A percentile compares a stretch with the other conserved stretches of the same genome.
phyloP scores from a whole-genome alignment of 2,888 invertebrate genomes.

The Epiperipatus broadwayi region DNA sequence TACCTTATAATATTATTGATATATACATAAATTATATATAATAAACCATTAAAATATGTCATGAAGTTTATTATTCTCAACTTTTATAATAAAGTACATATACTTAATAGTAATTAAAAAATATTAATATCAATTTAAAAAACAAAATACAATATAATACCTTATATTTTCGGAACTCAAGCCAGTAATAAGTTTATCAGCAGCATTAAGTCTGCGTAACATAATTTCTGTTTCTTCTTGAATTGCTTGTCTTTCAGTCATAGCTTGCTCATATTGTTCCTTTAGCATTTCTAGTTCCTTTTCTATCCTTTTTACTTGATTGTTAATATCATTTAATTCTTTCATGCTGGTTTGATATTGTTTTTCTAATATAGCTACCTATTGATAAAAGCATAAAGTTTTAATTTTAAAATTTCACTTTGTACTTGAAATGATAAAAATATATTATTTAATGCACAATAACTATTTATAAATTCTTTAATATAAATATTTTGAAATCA shows the following conservation, averaged over 20 bases:
- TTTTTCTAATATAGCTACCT: conserved; percentile 50
- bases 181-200: conserved; percentile 69
- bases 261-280: conserved; percentile 53
- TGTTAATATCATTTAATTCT: conserved; percentile 48
- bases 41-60: too few relatives aligned
- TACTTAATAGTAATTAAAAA: too few relatives aligned
- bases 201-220: conserved; percentile 56
- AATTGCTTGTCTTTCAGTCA: conserved; percentile 43
- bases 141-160: conserved; percentile 20
- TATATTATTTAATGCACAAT: too few relatives aligned
- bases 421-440: background rate
- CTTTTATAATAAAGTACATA: too few relatives aligned
- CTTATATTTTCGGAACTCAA: conserved; percentile 60
- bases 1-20: too few relatives aligned
- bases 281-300: conserved; percentile 47
- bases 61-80: too few relatives aligned
- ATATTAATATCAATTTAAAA: conserved; percentile 8
- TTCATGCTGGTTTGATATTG: conserved; percentile 40
- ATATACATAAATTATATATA: too few relatives aligned
- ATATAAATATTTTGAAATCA: too few relatives aligned
- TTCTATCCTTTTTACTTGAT: conserved; percentile 52
- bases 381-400: background rate
- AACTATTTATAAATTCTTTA: too few relatives aligned
- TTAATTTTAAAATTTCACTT: background rate
- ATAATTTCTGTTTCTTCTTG: conserved; percentile 64